phyloP scores from a whole-genome alignment of 2,888 invertebrate genomes.

The Campopleginae sp. region DNA sequence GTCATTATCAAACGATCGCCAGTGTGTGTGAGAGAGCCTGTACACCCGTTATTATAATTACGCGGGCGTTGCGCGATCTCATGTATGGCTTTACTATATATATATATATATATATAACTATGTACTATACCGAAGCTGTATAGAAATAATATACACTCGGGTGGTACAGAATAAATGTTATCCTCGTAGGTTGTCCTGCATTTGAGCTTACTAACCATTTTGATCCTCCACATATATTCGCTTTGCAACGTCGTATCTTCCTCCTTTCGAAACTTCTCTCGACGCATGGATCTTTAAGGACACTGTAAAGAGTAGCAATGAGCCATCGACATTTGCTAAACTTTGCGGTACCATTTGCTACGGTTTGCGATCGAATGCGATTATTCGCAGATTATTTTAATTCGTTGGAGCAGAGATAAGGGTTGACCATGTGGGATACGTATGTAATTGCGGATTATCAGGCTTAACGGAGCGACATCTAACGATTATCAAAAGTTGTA shows the following conservation, averaged over 20 bases:
- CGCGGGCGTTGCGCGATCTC: constrained; percentile 73
- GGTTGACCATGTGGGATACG: neutral
- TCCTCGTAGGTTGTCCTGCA: constrained; percentile 29
- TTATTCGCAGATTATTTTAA: neutral
- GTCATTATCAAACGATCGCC: constrained; percentile 79
- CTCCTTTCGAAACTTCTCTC: constrained; percentile 34
- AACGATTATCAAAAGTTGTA: constrained; percentile 4
- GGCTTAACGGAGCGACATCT: constrained; percentile 1
- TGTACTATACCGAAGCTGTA: neutral
- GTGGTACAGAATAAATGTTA: constrained; percentile 33
- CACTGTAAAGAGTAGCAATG: neutral
- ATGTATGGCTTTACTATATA: constrained; percentile 10
- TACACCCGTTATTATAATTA: constrained; percentile 78
- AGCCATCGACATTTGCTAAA: neutral
- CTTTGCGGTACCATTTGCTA: neutral
- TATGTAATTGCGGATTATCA: constrained; percentile 32
- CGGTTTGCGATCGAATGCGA: neutral
- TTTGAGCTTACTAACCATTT: constrained; percentile 43
- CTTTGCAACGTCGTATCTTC: constrained; percentile 57
- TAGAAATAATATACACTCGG: neutral
- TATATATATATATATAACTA: no score
- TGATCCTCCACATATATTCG: constrained; percentile 17
- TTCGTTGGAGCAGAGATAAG: neutral
- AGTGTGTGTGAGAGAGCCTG: constrained; percentile 28
- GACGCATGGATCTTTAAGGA: constrained; percentile 25